Base-by-base conservation (phyloP, 1,140 invertebrate genomes). In the Streblospio benedicti region DNA sequence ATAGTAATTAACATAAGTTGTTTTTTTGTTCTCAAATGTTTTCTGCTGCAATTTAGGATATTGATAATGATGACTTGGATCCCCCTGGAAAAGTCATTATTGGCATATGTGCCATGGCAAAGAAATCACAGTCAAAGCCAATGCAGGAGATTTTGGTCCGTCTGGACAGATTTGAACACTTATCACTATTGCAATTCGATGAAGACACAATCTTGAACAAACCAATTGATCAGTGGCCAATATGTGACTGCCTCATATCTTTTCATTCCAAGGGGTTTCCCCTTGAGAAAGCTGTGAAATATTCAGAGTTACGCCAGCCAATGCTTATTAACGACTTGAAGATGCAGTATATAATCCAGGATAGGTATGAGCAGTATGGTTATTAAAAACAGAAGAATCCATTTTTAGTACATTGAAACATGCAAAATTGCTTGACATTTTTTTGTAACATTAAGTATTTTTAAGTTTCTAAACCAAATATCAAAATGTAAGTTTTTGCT, bases 191-290 rank as follows among this genome's bases (percentile, higher is more conserved):
- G 31, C 88, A 96, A 33, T 96, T 97, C 79, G 84, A 87, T 41
- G 93, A 99, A 81, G 87, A 93, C 73, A 89, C 93, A 4, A 77
- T 79, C 38, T 77, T 82, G 20, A 75, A 93, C 84, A 86, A 92
- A 79, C 88, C 93, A 1, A 91, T 99, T 9, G 93, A 99, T 77
- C 87, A 97, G 71, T 99, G 97, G 97, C 96, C 95, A 1, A 80
- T 91, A 20, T 94, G 93, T 72, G 95, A 99, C 79, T 98, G 93
- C 73, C 82, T 99, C 16, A 93, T 99, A 60, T 96, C 93, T 60
- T 99, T 99, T 76, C 95, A 99, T 77, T 97, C 95, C 1, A 93
- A 95, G 80, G 94, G 76, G n/a, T 99, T 97, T 81, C 96, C 93
- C 3, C 81, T 97, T 58, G 91, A 94, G 69, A 99, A 99, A 82